Evolutionary conservation across 1,140 invertebrate genomes (phyloP), one percentile per base, ranked within the genome.

Genomic region (Ceratina japonica): DNA sequence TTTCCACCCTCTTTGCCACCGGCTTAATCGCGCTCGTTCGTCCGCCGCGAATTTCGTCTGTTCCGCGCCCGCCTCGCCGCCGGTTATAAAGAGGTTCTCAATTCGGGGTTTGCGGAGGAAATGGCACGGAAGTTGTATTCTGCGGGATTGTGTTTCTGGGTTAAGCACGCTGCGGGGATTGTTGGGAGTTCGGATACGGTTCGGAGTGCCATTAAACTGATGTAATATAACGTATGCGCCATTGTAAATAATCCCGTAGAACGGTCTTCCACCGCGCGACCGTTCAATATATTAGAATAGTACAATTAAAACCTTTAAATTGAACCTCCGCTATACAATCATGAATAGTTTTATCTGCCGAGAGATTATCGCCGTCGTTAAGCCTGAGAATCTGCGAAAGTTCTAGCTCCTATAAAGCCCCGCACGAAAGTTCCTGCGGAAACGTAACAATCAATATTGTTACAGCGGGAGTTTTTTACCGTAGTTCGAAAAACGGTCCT

Each of bases 381-480:
- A 31, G 4, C 27, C 27, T 31, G 61, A 75, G 56, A 22, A 51
- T 51, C 27, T 54, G 37, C 20, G 27, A 37, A 74, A 74, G 49
- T 24, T 49, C 1, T n/a, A n/a, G n/a, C n/a, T 31, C 27, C 13
- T 8, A n/a, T 18, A 20, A 68, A 58, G 44, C 61, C 61, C n/a
- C n/a, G 56, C 37, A 8, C 12, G 74, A 37, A 74, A 75, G 15
- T 75, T 75, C 13, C 12, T 44, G 27, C 13, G n/a, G 68, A 37
- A 52, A 22, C 27, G 66, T 27, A 77, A 77, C 75, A 71, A 71
- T 24, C 68, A 27, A 77, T 77, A 77, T 71, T 72, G 68, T 71
- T 71, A 24, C 63, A 61, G 44, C 24, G 37, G 70, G 18, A 31
- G 54, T 24, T 22, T 2, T 52, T 37, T 56, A 56, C 3, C 3